Conservation (phyloP, 2,113 vertebrate genomes). For the Tapirus terrestris region DNA sequence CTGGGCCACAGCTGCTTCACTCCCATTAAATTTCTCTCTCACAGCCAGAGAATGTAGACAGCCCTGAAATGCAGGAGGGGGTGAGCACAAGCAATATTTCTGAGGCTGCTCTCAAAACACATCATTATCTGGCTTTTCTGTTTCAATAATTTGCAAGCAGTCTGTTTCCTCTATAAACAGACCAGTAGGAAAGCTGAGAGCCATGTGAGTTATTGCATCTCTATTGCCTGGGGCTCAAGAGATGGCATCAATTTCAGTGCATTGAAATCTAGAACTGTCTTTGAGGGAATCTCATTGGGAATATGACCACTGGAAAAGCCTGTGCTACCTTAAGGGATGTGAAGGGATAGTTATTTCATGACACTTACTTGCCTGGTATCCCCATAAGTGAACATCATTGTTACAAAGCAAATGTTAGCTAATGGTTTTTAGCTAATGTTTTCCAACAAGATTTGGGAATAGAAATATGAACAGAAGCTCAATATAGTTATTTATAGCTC, state of each 20-base stretch:
- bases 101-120: neutral
- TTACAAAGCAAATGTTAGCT: conserved; percentile 31
- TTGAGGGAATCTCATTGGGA: neutral
- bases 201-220: neutral
- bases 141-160: conserved; percentile 57
- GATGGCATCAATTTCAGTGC: neutral
- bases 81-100: neutral
- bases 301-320: neutral
- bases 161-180: neutral
- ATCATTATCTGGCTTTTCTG: conserved; percentile 33
- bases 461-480: neutral
- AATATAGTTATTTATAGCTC: neutral
- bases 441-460: neutral
- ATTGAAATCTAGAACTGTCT: neutral
- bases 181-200: neutral
- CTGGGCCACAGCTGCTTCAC: neutral
- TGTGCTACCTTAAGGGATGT: neutral
- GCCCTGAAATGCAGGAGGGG: neutral
- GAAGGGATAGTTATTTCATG: neutral
- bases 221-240: neutral
- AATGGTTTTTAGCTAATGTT: conserved; percentile 27
- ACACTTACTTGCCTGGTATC: neutral
- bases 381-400: neutral
- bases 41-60: neutral
- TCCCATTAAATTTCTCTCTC: neutral